Percentiles rank a stretch among this genome's conserved stretches.
Evolutionary conservation across 2,113 vertebrate species (phyloP).

Genomic region (Rattus rattus): DNA sequence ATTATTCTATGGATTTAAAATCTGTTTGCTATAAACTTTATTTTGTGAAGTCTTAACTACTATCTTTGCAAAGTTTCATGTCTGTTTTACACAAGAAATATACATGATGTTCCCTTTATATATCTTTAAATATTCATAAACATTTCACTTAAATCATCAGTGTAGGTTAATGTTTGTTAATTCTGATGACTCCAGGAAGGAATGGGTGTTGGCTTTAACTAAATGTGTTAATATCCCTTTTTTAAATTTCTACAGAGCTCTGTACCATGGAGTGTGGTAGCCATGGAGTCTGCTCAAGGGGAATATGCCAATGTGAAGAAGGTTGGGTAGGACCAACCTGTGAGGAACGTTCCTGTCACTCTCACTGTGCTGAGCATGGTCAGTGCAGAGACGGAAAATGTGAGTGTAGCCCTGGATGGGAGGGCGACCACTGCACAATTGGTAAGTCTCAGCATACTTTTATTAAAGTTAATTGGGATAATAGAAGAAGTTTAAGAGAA

Average conservation of each 20-base stretch:
- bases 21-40: constrained; percentile 50
- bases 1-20: not conserved
- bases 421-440: constrained; percentile 98
- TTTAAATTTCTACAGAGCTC: constrained; percentile 87
- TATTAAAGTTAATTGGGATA: constrained; percentile 8
- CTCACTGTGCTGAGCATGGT: constrained; percentile 96
- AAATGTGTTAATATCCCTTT: not conserved
- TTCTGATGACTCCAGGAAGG: constrained; percentile 40
- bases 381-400: constrained; percentile 97
- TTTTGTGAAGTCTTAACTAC: constrained; percentile 42
- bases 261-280: constrained; percentile 95
- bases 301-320: constrained; percentile 95
- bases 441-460: constrained; percentile 88
- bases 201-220: constrained; percentile 20
- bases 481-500: constrained; percentile 39
- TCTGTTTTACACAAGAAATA: not conserved
- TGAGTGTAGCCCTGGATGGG: constrained; percentile 98
- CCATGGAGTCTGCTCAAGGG: constrained; percentile 94
- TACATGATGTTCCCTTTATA: constrained; percentile 29
- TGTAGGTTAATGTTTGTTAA: not conserved
- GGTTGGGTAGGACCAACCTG: constrained; percentile 95
- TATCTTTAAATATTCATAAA: not conserved
- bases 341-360: constrained; percentile 94
- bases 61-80: not conserved
- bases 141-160: constrained; percentile 18